A percentile compares a stretch with the other conserved stretches of the same genome.
phyloP scores from a whole-genome alignment of 2,888 invertebrate genomes.

The Nesidiocoris tenuis region DNA sequence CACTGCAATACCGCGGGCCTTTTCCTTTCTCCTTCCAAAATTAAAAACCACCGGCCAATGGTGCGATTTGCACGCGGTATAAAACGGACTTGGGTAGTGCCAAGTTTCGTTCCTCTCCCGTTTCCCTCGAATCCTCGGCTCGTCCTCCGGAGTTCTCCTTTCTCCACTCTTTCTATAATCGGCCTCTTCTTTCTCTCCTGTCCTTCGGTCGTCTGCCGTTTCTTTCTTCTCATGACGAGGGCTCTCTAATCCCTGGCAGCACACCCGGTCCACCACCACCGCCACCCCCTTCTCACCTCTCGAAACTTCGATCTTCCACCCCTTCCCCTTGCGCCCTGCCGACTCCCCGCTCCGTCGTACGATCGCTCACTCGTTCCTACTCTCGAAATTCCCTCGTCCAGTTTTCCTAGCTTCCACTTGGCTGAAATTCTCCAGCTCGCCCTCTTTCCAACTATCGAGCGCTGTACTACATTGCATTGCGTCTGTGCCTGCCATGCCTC shows the following conservation, averaged over 20 bases:
- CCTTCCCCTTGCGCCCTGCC: background rate
- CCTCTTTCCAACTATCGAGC: background rate
- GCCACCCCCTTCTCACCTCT: background rate
- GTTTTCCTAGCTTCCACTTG: background rate
- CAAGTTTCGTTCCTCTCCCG: background rate
- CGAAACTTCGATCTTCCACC: background rate
- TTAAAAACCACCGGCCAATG: slow-evolving; percentile 14
- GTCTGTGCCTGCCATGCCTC: background rate
- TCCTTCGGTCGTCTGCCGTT: slow-evolving; percentile 2
- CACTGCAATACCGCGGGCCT: background rate
- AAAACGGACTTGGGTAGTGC: background rate
- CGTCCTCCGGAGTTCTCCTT: background rate
- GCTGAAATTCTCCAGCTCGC: background rate
- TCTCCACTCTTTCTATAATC: background rate
- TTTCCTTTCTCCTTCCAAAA: slow-evolving; percentile 7
- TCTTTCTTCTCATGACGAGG: background rate
- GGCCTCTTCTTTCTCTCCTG: background rate
- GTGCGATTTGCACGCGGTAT: slow-evolving; percentile 18
- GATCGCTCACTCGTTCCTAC: background rate
- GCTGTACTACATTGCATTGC: background rate
- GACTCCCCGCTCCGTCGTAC: background rate
- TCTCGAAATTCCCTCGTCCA: background rate
- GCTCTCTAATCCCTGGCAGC: background rate
- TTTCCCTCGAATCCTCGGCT: background rate
- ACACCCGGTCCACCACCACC: background rate